Evolutionary conservation across 1,140 invertebrate species (phyloP), one percentile per base, ranked within the genome.

Genomic region (Cherax destructor): DNA sequence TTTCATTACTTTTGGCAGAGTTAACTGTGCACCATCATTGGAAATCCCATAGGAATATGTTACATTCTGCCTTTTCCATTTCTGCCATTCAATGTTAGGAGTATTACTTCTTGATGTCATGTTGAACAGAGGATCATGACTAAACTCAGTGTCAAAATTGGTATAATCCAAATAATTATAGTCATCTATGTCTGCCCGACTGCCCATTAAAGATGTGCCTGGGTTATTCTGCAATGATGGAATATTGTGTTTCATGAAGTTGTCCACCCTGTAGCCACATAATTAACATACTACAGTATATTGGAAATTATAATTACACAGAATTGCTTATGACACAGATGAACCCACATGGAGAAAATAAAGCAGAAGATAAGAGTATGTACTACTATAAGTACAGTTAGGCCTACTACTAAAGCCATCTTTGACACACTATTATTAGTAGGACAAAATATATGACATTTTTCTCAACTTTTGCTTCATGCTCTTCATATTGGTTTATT

Each of bases 41-140:
- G 83, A 86, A 13, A 85, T 91, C 24, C 50, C 61, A 74, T 91
- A 85, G 56, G 52, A 69, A 13, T 56, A 49, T 1, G n/a, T 78
- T 11, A n/a, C 16, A 61, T n/a, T n/a, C 49, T 77, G 30, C 41
- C 16, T 74, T 49, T 49, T 49, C 9, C 18, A 74, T 30, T 21
- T 74, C 7, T 30, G n/a, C 69, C 69, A 74, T 24, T 30, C 69
- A 74, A 30, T 30, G 9, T 74, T 7, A 74, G n/a, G n/a, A n/a
- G n/a, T 30, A 11, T 74, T 11, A 0, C 9, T 21, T 74, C 6
- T 16, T 30, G 69, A 0, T 30, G 21, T 30, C 18, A n/a, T 69
- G 65, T n/a, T 69, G n/a, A 69, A 69, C 24, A 30, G 21, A 21
- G n/a, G n/a, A 11, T 74, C 24, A 30, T 10, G 9, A 6, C 9